Base-by-base conservation (phyloP, 2,113 vertebrate genomes). In the Haplochromis burtoni region DNA sequence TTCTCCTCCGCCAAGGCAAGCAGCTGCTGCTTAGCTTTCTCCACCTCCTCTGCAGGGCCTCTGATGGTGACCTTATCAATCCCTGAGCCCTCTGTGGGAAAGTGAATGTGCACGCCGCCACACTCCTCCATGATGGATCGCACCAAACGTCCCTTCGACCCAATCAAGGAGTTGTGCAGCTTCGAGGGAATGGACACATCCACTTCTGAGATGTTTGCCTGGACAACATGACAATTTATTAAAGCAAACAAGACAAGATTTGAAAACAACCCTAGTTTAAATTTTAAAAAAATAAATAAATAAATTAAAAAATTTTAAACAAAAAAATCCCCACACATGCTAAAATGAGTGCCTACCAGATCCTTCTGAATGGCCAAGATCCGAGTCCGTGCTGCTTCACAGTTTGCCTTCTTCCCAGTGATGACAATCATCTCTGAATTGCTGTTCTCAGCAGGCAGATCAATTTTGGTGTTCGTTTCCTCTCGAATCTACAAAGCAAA, bases 91-190 rank as follows among this genome's bases (percentile, higher is more conserved):
- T 99, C 99, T 0, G 97, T 98, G 16, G 98, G 99, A 83, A 99
- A 99, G 94, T 99, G 98, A 91, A 99, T 99, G 94, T 99, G 99
- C 66, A 99, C 99, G 0, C 99, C 99, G 1, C 98, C 98, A 5
- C 99, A 99, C 90, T 99, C 98, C 92, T 99, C 99, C 99, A 99
- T 99, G 95, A 99, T 98, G 31, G 98, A 97, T 63, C 98, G 98
- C 92, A 99, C 98, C 84, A 99, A 97, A 82, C 98, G 98, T 29
- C 99, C 99, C 95, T 99, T 99, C 1, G 98, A 97, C 57, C 99
- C 99, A 21, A 99, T 99, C 93, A 99, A 95, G 53, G 98, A 99
- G 93, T 98, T 99, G 95, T 99, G 99, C 91, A 99, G 95, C 91
- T 98, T 98, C 19, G 99, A 98, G 7, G 99, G 98, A 89, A 99